These are phyloP conservation scores for Neomonachus schauinslandi DNA, from an alignment of 2,113 vertebrate species.

Conservation along the genomic window DNA sequence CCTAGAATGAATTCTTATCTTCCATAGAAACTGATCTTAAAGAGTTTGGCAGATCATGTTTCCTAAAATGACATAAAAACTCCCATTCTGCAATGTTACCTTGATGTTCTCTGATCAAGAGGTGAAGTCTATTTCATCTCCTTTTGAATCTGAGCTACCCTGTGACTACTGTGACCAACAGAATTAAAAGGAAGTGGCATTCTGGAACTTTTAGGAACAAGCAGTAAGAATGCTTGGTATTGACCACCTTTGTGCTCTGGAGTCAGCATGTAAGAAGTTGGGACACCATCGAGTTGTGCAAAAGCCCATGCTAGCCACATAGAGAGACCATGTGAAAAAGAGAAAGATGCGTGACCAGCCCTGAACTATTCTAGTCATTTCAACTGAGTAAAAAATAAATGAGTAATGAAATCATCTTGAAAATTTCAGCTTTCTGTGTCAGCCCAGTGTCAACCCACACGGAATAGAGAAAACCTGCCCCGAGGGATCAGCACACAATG, in stretches of 20 bases:
- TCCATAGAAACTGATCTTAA: background rate
- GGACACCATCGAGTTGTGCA: background rate
- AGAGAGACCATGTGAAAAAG: background rate
- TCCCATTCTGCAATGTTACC: background rate
- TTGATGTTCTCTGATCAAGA: background rate
- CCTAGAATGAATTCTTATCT: background rate
- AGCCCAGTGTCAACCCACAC: background rate
- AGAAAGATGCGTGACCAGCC: background rate
- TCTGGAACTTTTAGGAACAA: background rate
- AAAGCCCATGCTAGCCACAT: background rate
- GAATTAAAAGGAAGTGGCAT: background rate
- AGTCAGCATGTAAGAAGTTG: background rate
- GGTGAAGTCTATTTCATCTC: background rate
- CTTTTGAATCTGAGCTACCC: background rate
- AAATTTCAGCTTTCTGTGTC: background rate
- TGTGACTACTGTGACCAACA: background rate
- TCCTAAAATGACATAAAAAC: background rate
- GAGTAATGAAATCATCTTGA: background rate
- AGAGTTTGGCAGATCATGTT: background rate
- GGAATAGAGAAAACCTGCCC: background rate
- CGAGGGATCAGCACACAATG: background rate
- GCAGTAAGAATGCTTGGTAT: background rate
- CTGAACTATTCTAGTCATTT: background rate
- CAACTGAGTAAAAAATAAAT: background rate
- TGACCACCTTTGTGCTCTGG: background rate